These are phyloP conservation scores for Neodontobutis hainanensis DNA, from an alignment of 2,113 vertebrate species.

Conservation along the genomic window DNA sequence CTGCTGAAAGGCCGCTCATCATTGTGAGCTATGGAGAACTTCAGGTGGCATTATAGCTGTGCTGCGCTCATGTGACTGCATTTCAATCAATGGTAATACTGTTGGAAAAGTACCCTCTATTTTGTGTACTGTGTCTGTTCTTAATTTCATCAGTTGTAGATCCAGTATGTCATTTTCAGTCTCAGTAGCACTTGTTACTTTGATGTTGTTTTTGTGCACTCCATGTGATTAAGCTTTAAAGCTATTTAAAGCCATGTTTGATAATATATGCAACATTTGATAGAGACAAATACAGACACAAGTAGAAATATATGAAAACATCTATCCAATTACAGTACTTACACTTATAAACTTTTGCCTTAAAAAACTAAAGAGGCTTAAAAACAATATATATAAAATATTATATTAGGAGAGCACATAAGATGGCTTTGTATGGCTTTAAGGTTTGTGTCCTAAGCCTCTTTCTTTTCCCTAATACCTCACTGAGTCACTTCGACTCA, in stretches of 20 bases:
- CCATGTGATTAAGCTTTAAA: slow-evolving; percentile 6
- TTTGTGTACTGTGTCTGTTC: not conserved
- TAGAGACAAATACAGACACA: not conserved
- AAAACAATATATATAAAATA: too few species aligned
- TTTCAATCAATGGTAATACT: slow-evolving; percentile 5
- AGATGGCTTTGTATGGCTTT: too few species aligned
- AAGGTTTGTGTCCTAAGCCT: too few species aligned
- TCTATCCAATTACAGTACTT: not conserved
- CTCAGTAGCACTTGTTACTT: slow-evolving; percentile 13
- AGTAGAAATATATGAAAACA: not conserved
- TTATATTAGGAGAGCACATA: too few species aligned
- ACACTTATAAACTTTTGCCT: too few species aligned
- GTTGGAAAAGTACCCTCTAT: not conserved
- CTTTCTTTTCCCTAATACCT: too few species aligned
- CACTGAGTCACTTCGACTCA: too few species aligned
- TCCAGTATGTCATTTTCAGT: not conserved
- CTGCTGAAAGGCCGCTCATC: slow-evolving; percentile 31
- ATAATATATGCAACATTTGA: slow-evolving; percentile 4
- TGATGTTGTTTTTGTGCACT: slow-evolving; percentile 8
- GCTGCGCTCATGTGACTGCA: not conserved
- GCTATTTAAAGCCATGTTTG: slow-evolving; percentile 4
- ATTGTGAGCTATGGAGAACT: slow-evolving; percentile 39
- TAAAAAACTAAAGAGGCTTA: too few species aligned
- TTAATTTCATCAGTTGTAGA: not conserved
- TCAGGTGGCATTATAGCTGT: slow-evolving; percentile 27